These are phyloP conservation scores for Intellagama lesueurii DNA, from an alignment of 2,797 vertebrate species.

Conservation along the genomic window DNA sequence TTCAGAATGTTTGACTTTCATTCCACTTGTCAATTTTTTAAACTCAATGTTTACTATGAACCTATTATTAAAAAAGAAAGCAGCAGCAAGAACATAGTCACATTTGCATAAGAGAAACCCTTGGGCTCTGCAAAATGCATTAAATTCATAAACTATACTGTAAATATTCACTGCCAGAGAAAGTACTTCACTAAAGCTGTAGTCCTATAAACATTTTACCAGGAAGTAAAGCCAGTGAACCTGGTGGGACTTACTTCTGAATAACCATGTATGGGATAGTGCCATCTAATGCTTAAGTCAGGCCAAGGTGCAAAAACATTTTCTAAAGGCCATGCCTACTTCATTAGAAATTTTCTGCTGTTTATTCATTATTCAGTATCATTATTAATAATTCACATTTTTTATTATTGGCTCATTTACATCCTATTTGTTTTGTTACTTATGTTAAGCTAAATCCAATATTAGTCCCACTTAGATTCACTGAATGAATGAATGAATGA, in stretches of 20 bases:
- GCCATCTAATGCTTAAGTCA: not conserved
- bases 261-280: not conserved
- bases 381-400: not conserved
- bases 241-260: not conserved
- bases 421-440: not conserved
- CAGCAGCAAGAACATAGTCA: not conserved
- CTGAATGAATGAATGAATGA: no score
- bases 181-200: not conserved
- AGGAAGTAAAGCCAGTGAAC: not conserved
- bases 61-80: constrained; percentile 15
- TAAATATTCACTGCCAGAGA: constrained; percentile 14
- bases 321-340: not conserved
- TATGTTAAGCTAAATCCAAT: not conserved
- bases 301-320: no score
- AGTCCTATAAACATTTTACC: not conserved
- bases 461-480: not conserved
- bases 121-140: not conserved
- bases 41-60: not conserved
- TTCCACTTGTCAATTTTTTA: constrained; percentile 35
- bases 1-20: constrained; percentile 38
- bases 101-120: not conserved
- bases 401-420: not conserved
- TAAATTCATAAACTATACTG: not conserved
- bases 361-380: not conserved
- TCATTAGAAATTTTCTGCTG: not conserved